These are phyloP conservation scores for Scalopus aquaticus DNA, from an alignment of 2,113 vertebrate genomes.

Conservation along the genomic window DNA sequence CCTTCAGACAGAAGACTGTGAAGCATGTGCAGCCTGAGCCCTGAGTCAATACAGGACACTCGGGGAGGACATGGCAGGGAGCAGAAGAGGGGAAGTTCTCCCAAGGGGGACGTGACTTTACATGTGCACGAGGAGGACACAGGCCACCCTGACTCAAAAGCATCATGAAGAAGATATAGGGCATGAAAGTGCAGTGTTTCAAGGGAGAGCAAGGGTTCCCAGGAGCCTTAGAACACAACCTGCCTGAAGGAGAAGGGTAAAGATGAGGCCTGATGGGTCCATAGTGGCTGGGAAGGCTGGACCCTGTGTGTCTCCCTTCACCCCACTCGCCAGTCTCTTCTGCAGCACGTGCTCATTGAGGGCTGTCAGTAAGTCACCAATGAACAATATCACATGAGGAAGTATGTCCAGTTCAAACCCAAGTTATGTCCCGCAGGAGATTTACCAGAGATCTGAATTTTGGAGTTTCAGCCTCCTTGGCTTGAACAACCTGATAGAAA, in stretches of 20 bases:
- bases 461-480: background rate
- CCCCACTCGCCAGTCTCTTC: background rate
- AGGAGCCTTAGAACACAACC: background rate
- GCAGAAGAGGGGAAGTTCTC: background rate
- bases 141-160: background rate
- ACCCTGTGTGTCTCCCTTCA: too few relatives aligned
- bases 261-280: background rate
- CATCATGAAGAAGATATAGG: background rate
- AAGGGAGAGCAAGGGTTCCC: background rate
- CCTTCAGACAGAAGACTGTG: background rate
- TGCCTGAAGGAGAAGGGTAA: background rate
- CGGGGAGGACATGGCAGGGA: background rate
- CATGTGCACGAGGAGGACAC: background rate
- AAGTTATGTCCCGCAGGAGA: background rate
- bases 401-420: background rate
- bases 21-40: background rate
- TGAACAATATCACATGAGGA: background rate
- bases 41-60: background rate
- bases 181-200: background rate
- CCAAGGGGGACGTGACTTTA: background rate
- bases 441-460: constrained; percentile 6
- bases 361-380: background rate
- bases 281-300: background rate
- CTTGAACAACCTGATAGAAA: background rate
- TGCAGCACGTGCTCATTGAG: rapidly evolving